phyloP scores from a whole-genome alignment of 2,888 invertebrate species.

The Linnaemya vulpina region DNA sequence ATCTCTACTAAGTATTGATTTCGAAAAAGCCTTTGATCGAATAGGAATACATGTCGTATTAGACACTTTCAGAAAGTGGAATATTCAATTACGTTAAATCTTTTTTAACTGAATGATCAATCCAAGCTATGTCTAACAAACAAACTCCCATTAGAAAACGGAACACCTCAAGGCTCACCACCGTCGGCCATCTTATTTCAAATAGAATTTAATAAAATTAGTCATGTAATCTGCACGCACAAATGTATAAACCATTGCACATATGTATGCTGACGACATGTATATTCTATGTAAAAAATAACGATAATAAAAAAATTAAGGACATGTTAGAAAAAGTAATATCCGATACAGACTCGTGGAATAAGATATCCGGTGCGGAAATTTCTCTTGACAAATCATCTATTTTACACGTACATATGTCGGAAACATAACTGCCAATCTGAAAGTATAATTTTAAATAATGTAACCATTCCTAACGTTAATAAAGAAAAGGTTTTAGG shows the following conservation, averaged over 20 bases:
- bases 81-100: constrained; percentile 46
- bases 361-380: too few species aligned
- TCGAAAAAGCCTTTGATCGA: constrained; percentile 49
- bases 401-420: too few species aligned
- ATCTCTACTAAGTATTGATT: constrained; percentile 56
- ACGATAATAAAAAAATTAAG: constrained; percentile 6
- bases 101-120: constrained; percentile 29
- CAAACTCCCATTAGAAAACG: constrained; percentile 30
- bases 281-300: constrained; percentile 50
- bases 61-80: constrained; percentile 19
- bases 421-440: too few species aligned
- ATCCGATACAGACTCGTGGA: too few species aligned
- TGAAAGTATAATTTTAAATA: too few species aligned
- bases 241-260: constrained; percentile 59
- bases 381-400: too few species aligned
- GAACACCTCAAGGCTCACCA: constrained; percentile 17
- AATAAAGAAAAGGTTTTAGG: too few species aligned
- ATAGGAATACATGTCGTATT: constrained; percentile 46
- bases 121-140: constrained; percentile 35
- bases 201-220: constrained; percentile 58
- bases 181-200: constrained; percentile 51
- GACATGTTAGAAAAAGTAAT: neutral
- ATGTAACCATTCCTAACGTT: too few species aligned
- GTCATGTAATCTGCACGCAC: constrained; percentile 29
- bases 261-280: constrained; percentile 71